A percentile compares a stretch with the other conserved stretches of the same genome.
These are phyloP conservation scores for Rana temporaria DNA, from an alignment of 2,113 vertebrate genomes.

Conservation along the genomic window DNA sequence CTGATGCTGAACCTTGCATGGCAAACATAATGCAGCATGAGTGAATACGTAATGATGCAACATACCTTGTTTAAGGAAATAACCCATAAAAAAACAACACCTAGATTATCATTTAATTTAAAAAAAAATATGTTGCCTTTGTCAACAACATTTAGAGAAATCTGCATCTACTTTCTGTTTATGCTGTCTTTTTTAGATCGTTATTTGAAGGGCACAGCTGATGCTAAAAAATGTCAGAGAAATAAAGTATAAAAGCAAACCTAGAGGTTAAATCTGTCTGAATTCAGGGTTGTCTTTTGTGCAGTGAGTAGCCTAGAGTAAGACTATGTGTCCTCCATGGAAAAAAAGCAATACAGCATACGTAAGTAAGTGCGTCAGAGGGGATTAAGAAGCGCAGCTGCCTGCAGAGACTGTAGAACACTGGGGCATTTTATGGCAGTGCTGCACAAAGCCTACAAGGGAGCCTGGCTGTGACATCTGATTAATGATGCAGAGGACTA, in stretches of 20 bases:
- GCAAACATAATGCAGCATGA: too few relatives aligned
- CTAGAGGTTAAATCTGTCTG: conserved; percentile 48
- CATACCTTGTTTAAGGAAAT: too few relatives aligned
- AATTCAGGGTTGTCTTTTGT: not conserved
- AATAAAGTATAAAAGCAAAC: conserved; percentile 8
- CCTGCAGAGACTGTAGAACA: conserved; percentile 48
- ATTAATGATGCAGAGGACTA: conserved; percentile 49
- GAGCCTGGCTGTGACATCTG: conserved; percentile 46
- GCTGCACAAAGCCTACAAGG: conserved; percentile 36
- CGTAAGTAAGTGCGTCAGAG: conserved; percentile 56
- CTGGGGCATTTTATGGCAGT: conserved; percentile 32
- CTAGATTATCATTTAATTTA: too few relatives aligned
- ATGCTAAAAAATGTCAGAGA: not conserved
- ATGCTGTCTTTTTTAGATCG: too few relatives aligned
- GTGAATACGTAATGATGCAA: too few relatives aligned
- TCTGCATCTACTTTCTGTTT: too few relatives aligned
- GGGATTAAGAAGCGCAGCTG: conserved; percentile 53
- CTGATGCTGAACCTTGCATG: too few relatives aligned
- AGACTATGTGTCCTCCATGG: conserved; percentile 23
- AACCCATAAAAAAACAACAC: too few relatives aligned
- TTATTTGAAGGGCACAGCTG: not conserved
- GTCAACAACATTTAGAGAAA: too few relatives aligned
- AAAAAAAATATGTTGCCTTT: too few relatives aligned
- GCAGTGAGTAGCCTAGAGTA: conserved; percentile 36
- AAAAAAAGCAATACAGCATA: conserved; percentile 29